Evolutionary conservation across 1,140 invertebrate genomes (phyloP).

Genomic region (Zaprionus capensis): DNA sequence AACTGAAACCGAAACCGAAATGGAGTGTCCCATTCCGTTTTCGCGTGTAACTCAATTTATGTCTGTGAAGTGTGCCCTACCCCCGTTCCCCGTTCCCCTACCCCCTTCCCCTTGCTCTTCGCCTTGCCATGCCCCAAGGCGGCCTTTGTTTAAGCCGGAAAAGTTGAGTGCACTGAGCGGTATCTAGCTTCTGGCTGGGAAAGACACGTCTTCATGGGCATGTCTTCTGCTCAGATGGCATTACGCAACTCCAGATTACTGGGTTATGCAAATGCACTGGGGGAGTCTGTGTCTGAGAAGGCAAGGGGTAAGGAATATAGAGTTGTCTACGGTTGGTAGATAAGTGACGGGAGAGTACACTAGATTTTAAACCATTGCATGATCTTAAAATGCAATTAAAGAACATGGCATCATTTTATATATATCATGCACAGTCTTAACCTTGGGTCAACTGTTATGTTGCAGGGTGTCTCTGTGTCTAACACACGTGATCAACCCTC

Average conservation of each 20-base stretch:
- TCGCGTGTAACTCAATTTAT: constrained; percentile 68
- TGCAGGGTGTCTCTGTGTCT: not conserved
- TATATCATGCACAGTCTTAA: no score
- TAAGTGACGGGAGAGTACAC: no score
- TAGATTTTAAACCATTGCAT: no score
- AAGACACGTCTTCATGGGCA: not conserved
- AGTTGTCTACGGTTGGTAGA: no score
- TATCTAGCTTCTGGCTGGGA: constrained; percentile 1
- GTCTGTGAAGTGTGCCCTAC: constrained; percentile 34
- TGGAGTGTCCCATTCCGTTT: constrained; percentile 49
- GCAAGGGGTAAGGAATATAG: no score
- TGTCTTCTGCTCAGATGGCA: not conserved
- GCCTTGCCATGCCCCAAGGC: not conserved
- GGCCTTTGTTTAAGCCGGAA: constrained; percentile 2
- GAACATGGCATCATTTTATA: no score
- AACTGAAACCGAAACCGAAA: constrained; percentile 45
- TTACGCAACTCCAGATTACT: not conserved
- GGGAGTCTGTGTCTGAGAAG: not conserved
- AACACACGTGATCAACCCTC: not conserved
- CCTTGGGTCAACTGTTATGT: not conserved
- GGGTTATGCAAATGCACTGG: not conserved
- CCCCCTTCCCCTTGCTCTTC: not conserved
- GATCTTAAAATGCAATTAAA: accelerated
- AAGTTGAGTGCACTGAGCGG: not conserved
- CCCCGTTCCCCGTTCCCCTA: not conserved